These are phyloP conservation scores for Notolepis coatsorum DNA, from an alignment of 2,797 vertebrate species.

Conservation along the genomic window DNA sequence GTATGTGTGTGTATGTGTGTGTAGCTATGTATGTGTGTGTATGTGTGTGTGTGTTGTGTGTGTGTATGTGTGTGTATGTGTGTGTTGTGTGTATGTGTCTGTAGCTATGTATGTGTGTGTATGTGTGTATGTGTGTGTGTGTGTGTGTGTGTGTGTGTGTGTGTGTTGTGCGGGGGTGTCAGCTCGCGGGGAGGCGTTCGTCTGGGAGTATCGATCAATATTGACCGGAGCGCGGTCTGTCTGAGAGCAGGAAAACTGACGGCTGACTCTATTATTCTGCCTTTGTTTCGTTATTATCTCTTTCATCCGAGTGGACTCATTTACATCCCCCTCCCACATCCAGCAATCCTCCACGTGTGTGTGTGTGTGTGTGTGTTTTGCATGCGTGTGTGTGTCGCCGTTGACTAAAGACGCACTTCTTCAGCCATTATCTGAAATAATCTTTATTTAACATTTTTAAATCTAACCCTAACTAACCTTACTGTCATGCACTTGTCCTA, in stretches of 20 bases:
- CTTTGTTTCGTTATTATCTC: constrained; percentile 33
- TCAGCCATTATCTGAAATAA: too few species aligned
- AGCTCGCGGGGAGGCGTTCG: constrained; percentile 27
- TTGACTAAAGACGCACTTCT: too few species aligned
- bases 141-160: constrained; percentile 16
- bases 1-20: constrained; percentile 7
- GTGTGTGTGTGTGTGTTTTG: constrained; percentile 20
- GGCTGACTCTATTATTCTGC: constrained; percentile 50
- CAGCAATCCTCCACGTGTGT: constrained; percentile 28
- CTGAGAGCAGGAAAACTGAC: constrained; percentile 35
- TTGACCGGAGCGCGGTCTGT: constrained; percentile 48
- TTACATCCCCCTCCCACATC: too few species aligned
- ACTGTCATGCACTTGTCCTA: too few species aligned
- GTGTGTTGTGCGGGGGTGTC: background rate
- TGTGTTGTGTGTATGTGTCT: constrained; percentile 6
- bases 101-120: background rate
- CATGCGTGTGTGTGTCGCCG: background rate
- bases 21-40: background rate
- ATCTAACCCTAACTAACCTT: too few species aligned
- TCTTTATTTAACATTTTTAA: too few species aligned
- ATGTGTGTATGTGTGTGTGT: background rate
- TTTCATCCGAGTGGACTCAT: constrained; percentile 33
- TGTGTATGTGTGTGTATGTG: constrained; percentile 16
- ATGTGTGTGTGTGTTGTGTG: background rate
- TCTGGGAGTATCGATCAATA: constrained; percentile 53